A percentile compares a stretch with the other conserved stretches of the same genome.
Conservation (phyloP, 1,140 invertebrate genomes). For the Aethina tumida region DNA sequence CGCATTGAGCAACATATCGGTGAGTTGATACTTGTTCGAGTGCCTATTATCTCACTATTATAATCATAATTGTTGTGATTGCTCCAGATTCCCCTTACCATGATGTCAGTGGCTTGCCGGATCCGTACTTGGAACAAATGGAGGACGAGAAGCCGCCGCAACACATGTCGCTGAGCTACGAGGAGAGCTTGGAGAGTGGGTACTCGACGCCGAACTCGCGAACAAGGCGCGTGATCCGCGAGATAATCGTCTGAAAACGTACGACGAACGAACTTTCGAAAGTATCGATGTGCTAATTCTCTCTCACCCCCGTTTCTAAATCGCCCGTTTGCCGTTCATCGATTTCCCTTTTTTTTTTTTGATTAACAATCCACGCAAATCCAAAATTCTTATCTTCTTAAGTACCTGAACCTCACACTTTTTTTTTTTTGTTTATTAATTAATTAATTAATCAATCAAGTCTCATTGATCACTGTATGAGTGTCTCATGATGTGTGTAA, state of each 20-base stretch:
- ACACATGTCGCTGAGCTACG: conserved; percentile 78
- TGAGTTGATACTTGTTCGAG: conserved; percentile 38
- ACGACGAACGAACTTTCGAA: background rate
- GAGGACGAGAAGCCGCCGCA: conserved; percentile 67
- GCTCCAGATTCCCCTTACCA: conserved; percentile 78
- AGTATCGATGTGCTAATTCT: background rate
- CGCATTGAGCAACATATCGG: conserved; percentile 68
- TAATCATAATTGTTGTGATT: background rate
- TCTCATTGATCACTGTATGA: conserved; percentile 6
- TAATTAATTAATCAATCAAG: conserved; percentile 3
- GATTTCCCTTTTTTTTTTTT: background rate
- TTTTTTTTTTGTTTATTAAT: conserved; percentile 6
- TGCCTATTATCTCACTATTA: background rate
- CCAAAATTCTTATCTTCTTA: conserved; percentile 10
- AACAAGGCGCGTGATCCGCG: conserved; percentile 78
- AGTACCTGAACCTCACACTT: conserved; percentile 17
- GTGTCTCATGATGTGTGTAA: conserved; percentile 13
- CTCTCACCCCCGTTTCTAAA: background rate
- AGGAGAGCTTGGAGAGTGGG: conserved; percentile 84
- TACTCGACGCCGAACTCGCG: conserved; percentile 88
- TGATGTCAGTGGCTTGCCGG: conserved; percentile 81
- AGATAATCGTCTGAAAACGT: conserved; percentile 81
- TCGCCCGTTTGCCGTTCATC: background rate
- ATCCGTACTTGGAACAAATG: conserved; percentile 74
- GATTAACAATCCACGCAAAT: background rate